Evolutionary conservation across 2,888 invertebrate species (phyloP), one percentile per base, ranked within the genome.

Genomic region (Lepeophtheirus nordmannii): DNA sequence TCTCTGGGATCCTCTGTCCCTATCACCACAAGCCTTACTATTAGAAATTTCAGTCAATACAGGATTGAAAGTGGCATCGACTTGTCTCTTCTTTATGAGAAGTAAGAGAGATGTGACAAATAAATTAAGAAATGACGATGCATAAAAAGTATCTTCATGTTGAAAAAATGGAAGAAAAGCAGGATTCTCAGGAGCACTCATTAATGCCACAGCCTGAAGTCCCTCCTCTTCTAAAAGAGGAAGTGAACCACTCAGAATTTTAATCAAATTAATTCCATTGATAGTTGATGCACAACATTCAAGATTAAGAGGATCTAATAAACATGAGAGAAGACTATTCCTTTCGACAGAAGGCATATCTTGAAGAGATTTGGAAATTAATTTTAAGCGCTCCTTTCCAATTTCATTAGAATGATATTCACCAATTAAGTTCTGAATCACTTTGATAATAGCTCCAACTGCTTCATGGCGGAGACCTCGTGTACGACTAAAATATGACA

Each of bases 321-420:
- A 23, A 56, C 63, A 63, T 38, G 22, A n/a, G 7, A 63, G 23
- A 20, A 63, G 56, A 22, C 63, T 53, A n/a, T 63, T 63, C 9
- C 30, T 41, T n/a, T 63, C 63, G 22, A 12, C n/a, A 23, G 56
- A 11, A 37, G 63, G 53, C 63, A 63, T 63, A 5, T n/a, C 56
- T 56, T 46, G 23, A 11, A 63, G 37, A 14, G 53, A 41, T 37
- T 63, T 63, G 23, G 63, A 20, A 17, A 56, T 63, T 17, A 53
- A 14, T 1, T 46, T 17, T 20, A 46, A 23, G 23, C 30, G 14
- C 5, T 61, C 37, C 10, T 58, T 58, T 5, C 17, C 58, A 20
- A 23, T 58, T 22, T 58, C 58, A 12, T 22, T 14, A 22, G 61
- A 12, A 22, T n/a, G 38, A 12, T n/a, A 17, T 23, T 23, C 23